Conservation (phyloP, 1,140 invertebrate genomes). For the Phymorhynchus buccinoides region DNA sequence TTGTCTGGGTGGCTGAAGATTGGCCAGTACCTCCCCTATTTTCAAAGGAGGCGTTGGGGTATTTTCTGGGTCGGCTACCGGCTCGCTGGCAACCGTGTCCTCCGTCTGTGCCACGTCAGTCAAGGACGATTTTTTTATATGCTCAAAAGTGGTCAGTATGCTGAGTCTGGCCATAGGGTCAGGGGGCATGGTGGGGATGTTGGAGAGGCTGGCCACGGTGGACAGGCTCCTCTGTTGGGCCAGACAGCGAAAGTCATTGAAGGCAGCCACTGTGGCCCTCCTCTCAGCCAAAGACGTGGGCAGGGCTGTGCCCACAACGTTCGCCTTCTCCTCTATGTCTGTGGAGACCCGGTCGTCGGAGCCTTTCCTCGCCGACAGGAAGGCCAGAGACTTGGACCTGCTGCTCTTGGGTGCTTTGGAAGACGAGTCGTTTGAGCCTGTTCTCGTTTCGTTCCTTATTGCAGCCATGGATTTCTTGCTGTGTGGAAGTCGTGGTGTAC, state of each 20-base stretch:
- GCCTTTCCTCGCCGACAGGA: no score
- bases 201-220: neutral
- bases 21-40: neutral
- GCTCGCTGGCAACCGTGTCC: neutral
- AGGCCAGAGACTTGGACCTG: no score
- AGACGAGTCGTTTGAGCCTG: no score
- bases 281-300: neutral
- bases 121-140: neutral
- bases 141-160: neutral
- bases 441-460: no score
- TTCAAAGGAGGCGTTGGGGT: neutral
- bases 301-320: no score
- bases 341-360: no score
- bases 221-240: neutral
- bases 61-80: neutral
- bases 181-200: neutral
- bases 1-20: neutral
- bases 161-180: constrained; percentile 9
- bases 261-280: neutral
- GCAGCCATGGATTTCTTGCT: no score
- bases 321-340: no score
- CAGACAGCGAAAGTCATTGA: neutral
- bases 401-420: no score
- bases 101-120: neutral
- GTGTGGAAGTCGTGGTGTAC: no score